Percentiles rank a stretch among this genome's conserved stretches.
Evolutionary conservation across 1,140 invertebrate species (phyloP).

Genomic region (Leptestheria dahalacensis): DNA sequence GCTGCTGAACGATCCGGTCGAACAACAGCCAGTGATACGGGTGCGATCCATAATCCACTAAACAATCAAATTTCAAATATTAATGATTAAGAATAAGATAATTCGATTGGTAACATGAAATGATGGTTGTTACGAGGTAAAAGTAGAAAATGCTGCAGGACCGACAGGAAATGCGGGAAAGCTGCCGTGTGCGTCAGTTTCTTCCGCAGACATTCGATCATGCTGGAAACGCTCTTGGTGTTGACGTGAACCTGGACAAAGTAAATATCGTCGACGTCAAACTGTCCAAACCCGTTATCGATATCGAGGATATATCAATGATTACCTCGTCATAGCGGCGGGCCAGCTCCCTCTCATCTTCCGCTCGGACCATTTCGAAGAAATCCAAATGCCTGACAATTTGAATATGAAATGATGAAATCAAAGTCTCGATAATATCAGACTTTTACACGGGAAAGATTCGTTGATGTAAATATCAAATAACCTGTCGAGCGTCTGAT

Average conservation of each 20-base stretch:
- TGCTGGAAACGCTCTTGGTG: constrained; percentile 78
- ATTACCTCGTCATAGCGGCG: constrained; percentile 62
- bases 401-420: constrained; percentile 27
- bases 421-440: background rate
- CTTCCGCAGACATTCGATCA: constrained; percentile 83
- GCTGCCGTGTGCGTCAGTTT: constrained; percentile 85
- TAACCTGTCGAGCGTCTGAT: constrained; percentile 82
- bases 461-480: constrained; percentile 36
- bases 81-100: constrained; percentile 17
- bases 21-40: constrained; percentile 86
- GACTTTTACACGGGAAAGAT: background rate
- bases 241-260: constrained; percentile 66
- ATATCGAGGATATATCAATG: constrained; percentile 6
- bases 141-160: constrained; percentile 79
- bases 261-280: constrained; percentile 10
- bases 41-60: constrained; percentile 59
- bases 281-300: background rate
- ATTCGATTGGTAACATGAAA: background rate
- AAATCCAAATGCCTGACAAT: constrained; percentile 79
- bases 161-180: constrained; percentile 79
- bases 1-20: constrained; percentile 89
- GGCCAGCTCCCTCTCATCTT: constrained; percentile 89
- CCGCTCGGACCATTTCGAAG: constrained; percentile 94
- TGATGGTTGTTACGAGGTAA: constrained; percentile 58
- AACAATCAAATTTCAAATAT: constrained; percentile 25